phyloP scores from a whole-genome alignment of 2,113 vertebrate genomes.

The Trachemys scripta region DNA sequence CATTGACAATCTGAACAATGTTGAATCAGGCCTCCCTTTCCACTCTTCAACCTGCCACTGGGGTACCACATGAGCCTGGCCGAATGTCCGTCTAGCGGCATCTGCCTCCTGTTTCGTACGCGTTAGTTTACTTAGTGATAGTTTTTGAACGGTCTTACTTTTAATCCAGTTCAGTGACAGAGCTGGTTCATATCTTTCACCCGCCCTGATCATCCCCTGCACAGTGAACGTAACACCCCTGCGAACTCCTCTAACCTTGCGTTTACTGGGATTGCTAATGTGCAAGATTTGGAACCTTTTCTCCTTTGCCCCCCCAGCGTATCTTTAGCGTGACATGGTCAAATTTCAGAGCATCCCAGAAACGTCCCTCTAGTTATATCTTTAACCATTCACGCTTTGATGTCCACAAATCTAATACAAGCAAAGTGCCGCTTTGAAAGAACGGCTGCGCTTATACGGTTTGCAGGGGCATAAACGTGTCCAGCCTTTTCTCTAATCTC shows the following conservation, averaged over 20 bases:
- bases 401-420: not conserved
- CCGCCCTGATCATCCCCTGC: not conserved
- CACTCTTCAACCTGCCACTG: not conserved
- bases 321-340: not conserved
- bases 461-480: fast-evolving
- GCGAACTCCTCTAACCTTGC: not conserved
- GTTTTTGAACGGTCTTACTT: not conserved
- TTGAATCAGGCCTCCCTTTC: not conserved
- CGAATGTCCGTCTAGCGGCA: not conserved
- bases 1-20: not conserved
- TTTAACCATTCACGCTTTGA: not conserved
- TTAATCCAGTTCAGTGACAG: not conserved
- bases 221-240: no score
- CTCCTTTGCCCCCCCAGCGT: fast-evolving
- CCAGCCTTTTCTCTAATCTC: no score
- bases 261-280: not conserved
- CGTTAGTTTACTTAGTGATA: not conserved
- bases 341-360: not conserved
- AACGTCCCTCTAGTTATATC: not conserved
- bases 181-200: not conserved
- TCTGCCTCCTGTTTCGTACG: not conserved
- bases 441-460: not conserved
- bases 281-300: not conserved
- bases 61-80: not conserved
- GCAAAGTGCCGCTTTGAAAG: fast-evolving